Evolutionary conservation across 2,113 vertebrate species (phyloP).

Genomic region (Coptodon bakossiorum): DNA sequence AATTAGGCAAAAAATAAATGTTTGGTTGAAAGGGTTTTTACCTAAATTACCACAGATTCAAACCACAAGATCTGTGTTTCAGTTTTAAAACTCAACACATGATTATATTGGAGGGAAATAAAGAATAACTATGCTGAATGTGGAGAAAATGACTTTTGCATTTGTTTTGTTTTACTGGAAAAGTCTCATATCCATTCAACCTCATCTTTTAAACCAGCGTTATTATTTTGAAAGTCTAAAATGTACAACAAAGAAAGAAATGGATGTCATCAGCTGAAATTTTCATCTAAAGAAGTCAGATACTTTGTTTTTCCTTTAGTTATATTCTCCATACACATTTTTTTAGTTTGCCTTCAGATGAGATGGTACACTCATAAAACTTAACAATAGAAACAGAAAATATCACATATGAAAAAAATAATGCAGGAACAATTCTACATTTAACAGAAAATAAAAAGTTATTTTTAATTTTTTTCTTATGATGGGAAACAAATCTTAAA

Average conservation of each 20-base stretch:
- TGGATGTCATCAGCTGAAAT: background rate
- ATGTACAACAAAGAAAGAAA: background rate
- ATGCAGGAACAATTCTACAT: background rate
- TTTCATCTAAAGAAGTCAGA: background rate
- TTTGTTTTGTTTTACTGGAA: background rate
- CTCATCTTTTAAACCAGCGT: background rate
- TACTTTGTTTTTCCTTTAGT: background rate
- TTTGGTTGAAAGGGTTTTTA: background rate
- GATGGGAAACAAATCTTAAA: background rate
- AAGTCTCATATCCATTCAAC: background rate
- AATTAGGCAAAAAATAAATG: background rate
- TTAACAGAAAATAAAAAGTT: background rate
- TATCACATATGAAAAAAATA: background rate
- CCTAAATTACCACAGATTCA: background rate
- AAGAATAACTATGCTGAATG: background rate
- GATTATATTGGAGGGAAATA: background rate
- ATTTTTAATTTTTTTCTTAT: background rate
- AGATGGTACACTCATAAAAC: rapidly evolving
- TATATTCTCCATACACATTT: background rate
- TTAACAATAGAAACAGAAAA: background rate
- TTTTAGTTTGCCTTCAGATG: background rate
- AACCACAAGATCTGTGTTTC: background rate
- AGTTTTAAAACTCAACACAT: background rate
- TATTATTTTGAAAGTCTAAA: background rate
- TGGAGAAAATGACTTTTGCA: background rate